These are phyloP conservation scores for Psittacula cyanocephala DNA, from an alignment of 2,113 vertebrate species.

Conservation along the genomic window DNA sequence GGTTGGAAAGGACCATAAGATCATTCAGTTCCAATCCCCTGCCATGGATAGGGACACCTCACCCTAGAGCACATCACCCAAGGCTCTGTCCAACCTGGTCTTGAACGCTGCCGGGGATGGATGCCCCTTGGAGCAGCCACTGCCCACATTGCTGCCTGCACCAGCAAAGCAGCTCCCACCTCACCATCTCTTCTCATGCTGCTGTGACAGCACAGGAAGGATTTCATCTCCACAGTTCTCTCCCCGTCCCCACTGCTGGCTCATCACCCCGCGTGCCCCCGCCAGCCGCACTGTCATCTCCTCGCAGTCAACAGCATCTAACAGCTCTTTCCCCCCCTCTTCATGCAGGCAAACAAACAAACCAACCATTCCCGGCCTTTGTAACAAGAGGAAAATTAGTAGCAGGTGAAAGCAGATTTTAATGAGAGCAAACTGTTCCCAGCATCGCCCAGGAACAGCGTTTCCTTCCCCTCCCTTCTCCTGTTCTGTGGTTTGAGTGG, in stretches of 20 bases:
- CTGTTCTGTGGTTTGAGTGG: not conserved
- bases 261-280: not conserved
- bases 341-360: not conserved
- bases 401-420: slow-evolving; percentile 61
- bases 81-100: not conserved
- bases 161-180: not conserved
- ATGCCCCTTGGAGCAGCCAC: not conserved
- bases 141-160: not conserved
- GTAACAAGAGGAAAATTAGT: slow-evolving; percentile 58
- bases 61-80: not conserved
- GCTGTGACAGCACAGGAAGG: not conserved
- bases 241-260: not conserved
- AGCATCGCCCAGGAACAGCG: not conserved
- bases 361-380: not conserved
- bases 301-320: not conserved
- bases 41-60: not conserved
- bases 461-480: not conserved
- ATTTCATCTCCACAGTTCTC: not conserved
- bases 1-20: not conserved
- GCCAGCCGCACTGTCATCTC: not conserved
- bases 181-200: not conserved
- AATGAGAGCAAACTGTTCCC: slow-evolving; percentile 43
- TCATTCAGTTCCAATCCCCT: not conserved
- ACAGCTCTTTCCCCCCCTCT: not conserved
- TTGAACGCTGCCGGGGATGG: not conserved